Evolutionary conservation across 2,797 vertebrate genomes (phyloP).

Genomic region (Hipposideros larvatus): DNA sequence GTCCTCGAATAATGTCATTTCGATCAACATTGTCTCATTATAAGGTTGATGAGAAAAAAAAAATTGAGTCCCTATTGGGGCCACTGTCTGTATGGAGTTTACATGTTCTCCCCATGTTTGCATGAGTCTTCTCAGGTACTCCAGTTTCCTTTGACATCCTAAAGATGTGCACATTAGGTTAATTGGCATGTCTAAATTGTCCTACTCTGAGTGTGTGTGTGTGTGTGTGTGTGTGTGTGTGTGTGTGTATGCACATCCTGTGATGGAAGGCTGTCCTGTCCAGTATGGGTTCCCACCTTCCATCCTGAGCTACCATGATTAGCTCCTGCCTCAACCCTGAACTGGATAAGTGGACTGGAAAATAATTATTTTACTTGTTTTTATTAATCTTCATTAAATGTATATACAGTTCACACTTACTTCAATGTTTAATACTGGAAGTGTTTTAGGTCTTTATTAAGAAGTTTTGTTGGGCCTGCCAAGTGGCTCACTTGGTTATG

Average conservation of each 20-base stretch:
- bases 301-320: neutral
- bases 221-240: neutral
- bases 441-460: neutral
- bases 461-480: neutral
- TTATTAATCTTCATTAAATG: neutral
- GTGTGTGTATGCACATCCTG: neutral
- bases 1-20: neutral
- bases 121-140: neutral
- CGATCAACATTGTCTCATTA: neutral
- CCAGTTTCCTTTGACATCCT: neutral
- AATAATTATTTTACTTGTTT: neutral
- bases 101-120: neutral
- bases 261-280: neutral
- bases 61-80: too few relatives aligned
- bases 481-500: too few relatives aligned
- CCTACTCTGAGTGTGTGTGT: neutral
- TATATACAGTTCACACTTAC: too few relatives aligned
- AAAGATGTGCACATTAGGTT: neutral
- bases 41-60: neutral
- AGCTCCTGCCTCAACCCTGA: neutral
- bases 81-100: neutral
- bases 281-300: neutral
- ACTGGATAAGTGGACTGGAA: neutral
- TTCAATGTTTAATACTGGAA: neutral
- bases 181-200: neutral